Evolutionary conservation across 2,113 vertebrate genomes (phyloP).

Genomic region (Chlamydotis undulata): DNA sequence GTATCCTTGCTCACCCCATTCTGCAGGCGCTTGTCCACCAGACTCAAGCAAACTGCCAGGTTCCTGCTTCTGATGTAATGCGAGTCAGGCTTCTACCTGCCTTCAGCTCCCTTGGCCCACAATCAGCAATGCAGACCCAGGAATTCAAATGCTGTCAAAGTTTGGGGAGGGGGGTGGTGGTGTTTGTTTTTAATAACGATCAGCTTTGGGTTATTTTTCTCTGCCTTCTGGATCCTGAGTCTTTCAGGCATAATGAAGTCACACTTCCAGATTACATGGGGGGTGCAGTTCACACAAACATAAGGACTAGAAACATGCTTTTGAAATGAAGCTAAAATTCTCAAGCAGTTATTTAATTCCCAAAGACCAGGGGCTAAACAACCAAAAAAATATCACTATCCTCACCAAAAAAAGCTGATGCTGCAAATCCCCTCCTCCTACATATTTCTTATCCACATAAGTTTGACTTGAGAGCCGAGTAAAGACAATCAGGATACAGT

Average conservation of each 20-base stretch:
- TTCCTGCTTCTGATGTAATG: background rate
- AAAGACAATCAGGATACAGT: background rate
- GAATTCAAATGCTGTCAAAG: background rate
- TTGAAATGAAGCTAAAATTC: slow-evolving; percentile 20
- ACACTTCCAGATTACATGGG: background rate
- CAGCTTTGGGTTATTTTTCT: background rate
- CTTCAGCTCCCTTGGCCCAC: background rate
- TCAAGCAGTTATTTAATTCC: background rate
- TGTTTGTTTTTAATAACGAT: slow-evolving; percentile 13
- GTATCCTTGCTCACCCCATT: background rate
- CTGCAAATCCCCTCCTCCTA: background rate
- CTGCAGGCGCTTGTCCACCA: background rate
- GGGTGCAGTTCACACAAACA: background rate
- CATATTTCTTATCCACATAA: background rate
- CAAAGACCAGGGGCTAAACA: background rate
- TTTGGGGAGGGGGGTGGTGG: background rate
- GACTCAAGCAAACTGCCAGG: background rate
- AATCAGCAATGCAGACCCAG: slow-evolving; percentile 14
- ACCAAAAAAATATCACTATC: background rate
- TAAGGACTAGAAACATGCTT: background rate
- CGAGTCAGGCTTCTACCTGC: background rate
- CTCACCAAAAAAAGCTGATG: background rate
- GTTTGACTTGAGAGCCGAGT: background rate
- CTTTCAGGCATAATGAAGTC: slow-evolving; percentile 6
- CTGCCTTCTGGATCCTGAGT: background rate